Conservation (phyloP, 1,140 invertebrate species). For the Meloidogyne floridensis region DNA sequence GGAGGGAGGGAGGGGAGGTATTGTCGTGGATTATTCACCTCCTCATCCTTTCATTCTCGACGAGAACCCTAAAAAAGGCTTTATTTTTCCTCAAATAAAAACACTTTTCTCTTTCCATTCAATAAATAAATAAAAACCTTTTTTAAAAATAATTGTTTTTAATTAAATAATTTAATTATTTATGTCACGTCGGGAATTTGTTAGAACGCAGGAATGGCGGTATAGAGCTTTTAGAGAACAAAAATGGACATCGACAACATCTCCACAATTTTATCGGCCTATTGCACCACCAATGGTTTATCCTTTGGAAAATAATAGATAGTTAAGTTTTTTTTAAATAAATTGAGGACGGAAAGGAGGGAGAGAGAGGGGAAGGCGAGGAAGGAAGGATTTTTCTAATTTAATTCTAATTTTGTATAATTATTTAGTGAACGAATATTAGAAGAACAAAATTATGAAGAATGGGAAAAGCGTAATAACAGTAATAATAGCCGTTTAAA, state of each 20-base stretch:
- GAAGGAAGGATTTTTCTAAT: no score
- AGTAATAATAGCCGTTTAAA: neutral
- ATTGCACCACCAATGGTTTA: neutral
- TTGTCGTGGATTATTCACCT: neutral
- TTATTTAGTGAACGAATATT: constrained; percentile 1
- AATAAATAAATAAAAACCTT: no score
- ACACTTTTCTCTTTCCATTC: neutral
- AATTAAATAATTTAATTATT: neutral
- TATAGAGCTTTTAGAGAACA: constrained; percentile 9
- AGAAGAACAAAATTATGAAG: constrained; percentile 9
- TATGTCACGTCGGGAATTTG: neutral
- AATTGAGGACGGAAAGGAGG: neutral
- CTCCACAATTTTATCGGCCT: neutral
- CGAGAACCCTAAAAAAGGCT: neutral
- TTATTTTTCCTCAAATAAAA: neutral
- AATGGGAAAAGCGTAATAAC: neutral
- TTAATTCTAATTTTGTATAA: no score
- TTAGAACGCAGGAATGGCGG: neutral
- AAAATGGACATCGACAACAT: neutral
- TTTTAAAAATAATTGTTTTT: no score
- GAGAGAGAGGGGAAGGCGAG: no score
- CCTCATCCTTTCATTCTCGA: neutral
- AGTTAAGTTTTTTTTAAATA: neutral
- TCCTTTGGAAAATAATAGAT: constrained; percentile 7
- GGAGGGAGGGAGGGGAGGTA: neutral